Percentiles rank a stretch among this genome's conserved stretches.
phyloP scores from a whole-genome alignment of 2,888 invertebrate genomes.

The Scaptomyza tumidula region DNA sequence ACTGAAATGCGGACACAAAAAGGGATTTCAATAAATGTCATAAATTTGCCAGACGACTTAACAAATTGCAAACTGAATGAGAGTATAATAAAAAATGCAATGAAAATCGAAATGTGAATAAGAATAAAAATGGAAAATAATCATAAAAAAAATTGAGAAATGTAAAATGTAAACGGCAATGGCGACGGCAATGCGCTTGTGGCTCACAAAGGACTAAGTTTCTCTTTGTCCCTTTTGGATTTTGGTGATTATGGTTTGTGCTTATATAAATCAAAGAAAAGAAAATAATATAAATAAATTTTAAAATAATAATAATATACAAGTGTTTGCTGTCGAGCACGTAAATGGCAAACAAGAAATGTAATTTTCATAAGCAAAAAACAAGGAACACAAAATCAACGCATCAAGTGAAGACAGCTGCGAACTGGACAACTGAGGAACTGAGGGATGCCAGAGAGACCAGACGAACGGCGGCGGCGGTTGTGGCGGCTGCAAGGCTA shows the following conservation, averaged over 20 bases:
- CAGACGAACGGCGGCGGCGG: slow-evolving; percentile 8
- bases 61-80: slow-evolving; percentile 52
- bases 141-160: neutral
- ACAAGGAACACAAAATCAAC: slow-evolving; percentile 30
- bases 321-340: slow-evolving; percentile 27
- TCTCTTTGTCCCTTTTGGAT: slow-evolving; percentile 14
- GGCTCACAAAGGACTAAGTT: slow-evolving; percentile 24
- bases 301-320: slow-evolving; percentile 8
- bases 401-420: slow-evolving; percentile 31
- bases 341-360: slow-evolving; percentile 52
- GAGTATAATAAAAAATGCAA: slow-evolving; percentile 11
- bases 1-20: slow-evolving; percentile 37
- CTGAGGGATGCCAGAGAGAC: slow-evolving; percentile 10
- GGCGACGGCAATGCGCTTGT: slow-evolving; percentile 4
- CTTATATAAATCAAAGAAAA: too few species aligned
- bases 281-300: neutral
- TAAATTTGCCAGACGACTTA: slow-evolving; percentile 69
- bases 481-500: slow-evolving; percentile 16
- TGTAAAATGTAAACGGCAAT: slow-evolving; percentile 7
- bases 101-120: slow-evolving; percentile 17
- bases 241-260: slow-evolving; percentile 60
- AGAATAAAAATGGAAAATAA: slow-evolving; percentile 2
- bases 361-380: slow-evolving; percentile 53
- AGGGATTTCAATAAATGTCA: slow-evolving; percentile 73
- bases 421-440: slow-evolving; percentile 13